These are phyloP conservation scores for Drosophila melanogaster DNA, from an alignment of 1,140 invertebrate genomes.

Conservation along the genomic window DNA sequence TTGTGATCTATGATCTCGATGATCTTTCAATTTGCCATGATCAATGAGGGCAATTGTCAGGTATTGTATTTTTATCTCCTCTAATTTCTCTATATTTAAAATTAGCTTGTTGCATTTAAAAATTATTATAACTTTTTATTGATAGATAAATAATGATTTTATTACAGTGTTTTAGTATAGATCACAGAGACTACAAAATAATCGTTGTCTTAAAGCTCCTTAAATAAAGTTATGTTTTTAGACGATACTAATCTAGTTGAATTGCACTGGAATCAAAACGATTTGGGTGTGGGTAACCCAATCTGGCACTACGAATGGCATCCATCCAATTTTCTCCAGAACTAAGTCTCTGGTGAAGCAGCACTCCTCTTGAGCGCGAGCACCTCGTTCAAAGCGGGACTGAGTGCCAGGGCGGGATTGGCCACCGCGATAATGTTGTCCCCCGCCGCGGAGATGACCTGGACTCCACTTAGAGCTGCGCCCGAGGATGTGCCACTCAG, in stretches of 20 bases:
- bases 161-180: conserved; percentile 62
- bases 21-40: conserved; percentile 31
- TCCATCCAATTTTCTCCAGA: background rate
- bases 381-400: conserved; percentile 76
- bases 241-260: conserved; percentile 33
- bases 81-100: too few species aligned
- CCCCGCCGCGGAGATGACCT: conserved; percentile 92
- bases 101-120: background rate
- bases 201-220: conserved; percentile 18
- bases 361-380: conserved; percentile 71
- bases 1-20: conserved; percentile 31
- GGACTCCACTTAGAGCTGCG: conserved; percentile 85
- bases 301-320: conserved; percentile 27
- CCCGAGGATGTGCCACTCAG: conserved; percentile 54
- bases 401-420: conserved; percentile 90
- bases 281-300: conserved; percentile 21
- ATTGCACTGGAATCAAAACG: conserved; percentile 58
- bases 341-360: conserved; percentile 68
- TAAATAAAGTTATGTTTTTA: conserved; percentile 9
- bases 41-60: conserved; percentile 40
- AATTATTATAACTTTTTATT: conserved; percentile 18
- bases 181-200: conserved; percentile 70
- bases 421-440: conserved; percentile 95
- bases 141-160: conserved; percentile 42
- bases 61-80: background rate